These are phyloP conservation scores for Mactra quadrangularis DNA, from an alignment of 1,140 invertebrate species.

Conservation along the genomic window DNA sequence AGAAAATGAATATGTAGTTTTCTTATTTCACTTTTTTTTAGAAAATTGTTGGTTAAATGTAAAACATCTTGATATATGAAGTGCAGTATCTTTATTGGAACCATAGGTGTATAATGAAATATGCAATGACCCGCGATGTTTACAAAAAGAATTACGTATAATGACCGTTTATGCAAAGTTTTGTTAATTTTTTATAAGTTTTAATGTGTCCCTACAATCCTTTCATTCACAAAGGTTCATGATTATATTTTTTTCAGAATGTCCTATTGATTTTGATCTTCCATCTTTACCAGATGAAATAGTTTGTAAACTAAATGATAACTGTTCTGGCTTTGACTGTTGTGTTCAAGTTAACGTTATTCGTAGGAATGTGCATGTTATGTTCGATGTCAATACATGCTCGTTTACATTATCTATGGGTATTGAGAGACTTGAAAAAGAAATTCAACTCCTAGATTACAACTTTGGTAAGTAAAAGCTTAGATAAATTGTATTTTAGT, in stretches of 20 bases:
- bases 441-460: constrained; percentile 50
- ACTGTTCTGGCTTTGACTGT: constrained; percentile 61
- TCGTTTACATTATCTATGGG: constrained; percentile 52
- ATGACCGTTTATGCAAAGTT: too few species aligned
- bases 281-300: constrained; percentile 58
- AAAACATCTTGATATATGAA: too few species aligned
- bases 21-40: too few species aligned
- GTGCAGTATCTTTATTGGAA: too few species aligned
- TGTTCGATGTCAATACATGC: constrained; percentile 63
- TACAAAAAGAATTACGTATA: too few species aligned
- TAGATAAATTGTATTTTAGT: background rate
- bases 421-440: constrained; percentile 61
- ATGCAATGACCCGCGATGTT: too few species aligned
- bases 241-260: constrained; percentile 9
- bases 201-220: too few species aligned
- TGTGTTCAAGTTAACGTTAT: constrained; percentile 59
- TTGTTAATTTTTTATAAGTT: background rate
- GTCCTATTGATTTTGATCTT: constrained; percentile 20
- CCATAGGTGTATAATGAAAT: too few species aligned
- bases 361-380: constrained; percentile 50
- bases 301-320: constrained; percentile 39
- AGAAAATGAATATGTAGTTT: too few species aligned
- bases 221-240: background rate
- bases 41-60: too few species aligned
- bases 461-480: constrained; percentile 52